Conservation (phyloP, 2,113 vertebrate genomes). For the Bagarius yarrelli region DNA sequence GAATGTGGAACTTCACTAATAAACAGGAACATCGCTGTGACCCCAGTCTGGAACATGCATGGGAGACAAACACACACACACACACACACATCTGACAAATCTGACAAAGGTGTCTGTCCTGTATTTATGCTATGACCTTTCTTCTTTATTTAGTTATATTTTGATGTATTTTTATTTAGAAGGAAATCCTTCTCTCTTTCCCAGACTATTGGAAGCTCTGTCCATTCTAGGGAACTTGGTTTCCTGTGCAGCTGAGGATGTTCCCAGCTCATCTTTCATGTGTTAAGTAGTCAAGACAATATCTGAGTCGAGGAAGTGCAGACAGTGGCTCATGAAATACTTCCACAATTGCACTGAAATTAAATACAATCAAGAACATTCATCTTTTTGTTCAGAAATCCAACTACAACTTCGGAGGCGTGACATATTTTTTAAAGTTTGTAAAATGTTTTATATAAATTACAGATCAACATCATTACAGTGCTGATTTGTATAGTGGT, state of each 20-base stretch:
- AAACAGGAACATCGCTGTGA: conserved; percentile 47
- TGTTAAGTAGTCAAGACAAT: conserved; percentile 13
- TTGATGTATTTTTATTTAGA: conserved; percentile 50
- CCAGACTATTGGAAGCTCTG: conserved; percentile 40
- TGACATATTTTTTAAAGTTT: background rate
- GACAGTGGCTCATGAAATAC: conserved; percentile 40
- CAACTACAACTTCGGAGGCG: background rate
- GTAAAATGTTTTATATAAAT: background rate
- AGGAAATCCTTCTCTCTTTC: conserved; percentile 53
- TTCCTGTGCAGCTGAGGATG: conserved; percentile 46
- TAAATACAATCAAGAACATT: conserved; percentile 34
- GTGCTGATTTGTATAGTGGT: background rate
- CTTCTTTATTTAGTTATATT: conserved; percentile 49
- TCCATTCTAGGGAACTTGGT: conserved; percentile 38
- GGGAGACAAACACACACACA: conserved; percentile 20
- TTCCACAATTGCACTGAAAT: conserved; percentile 25
- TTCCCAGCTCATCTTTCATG: conserved; percentile 48
- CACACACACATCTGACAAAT: background rate
- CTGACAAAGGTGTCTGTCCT: conserved; percentile 35
- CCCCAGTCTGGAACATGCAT: conserved; percentile 12
- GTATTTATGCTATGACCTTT: conserved; percentile 37
- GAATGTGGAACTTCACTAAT: conserved; percentile 47
- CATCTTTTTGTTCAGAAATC: conserved; percentile 28
- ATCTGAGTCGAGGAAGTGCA: conserved; percentile 17
- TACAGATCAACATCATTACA: background rate